Evolutionary conservation across 2,797 vertebrate genomes (phyloP), one percentile per base, ranked within the genome.

Genomic region (Acanthurus lineatus): DNA sequence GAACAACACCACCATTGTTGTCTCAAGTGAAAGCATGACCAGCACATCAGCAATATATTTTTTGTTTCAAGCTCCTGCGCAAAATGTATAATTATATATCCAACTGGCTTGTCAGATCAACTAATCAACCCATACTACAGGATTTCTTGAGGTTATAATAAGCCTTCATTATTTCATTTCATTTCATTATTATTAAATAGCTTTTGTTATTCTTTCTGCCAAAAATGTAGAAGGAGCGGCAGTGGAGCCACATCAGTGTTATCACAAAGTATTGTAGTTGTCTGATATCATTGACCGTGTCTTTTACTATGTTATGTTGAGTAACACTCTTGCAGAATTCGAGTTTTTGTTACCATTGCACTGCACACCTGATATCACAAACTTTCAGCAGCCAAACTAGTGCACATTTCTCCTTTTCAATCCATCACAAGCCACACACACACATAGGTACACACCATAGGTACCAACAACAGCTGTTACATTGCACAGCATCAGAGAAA

Each of bases 401-500:
- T 9, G 2, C 25, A 16, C 5, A 44, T 45, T 65, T 51, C 9
- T 51, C n/a, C 2, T 5, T 49, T 66, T 58, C 20, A 71, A 16
- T 4, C 19, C 11, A 65, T 51, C 35, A 53, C 28, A 80, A 53
- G 32, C 42, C 57, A 60, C 5, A 35, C 12, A 66, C 32, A 65
- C n/a, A n/a, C 5, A 32, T 0, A 67, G 49, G 28, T 38, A 35
- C 12, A 66, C 32, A 65, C n/a, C 5, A 32, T 0, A 67, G 49
- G 28, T 38, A 17, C 28, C 5, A 48, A 69, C 51, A 17, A 47
- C 32, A 53, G 32, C 35, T n/a, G 65, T 44, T 44, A 58, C 12
- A 51, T 3, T 12, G 7, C 32, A 35, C 6, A 35, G 32, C 19
- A 59, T 19, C 11, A 79, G n/a, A 65, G 19, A 45, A 59, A 64